A percentile compares a stretch with the other conserved stretches of the same genome.
phyloP scores from a whole-genome alignment of 2,888 invertebrate species.

The Watsonalla binaria region DNA sequence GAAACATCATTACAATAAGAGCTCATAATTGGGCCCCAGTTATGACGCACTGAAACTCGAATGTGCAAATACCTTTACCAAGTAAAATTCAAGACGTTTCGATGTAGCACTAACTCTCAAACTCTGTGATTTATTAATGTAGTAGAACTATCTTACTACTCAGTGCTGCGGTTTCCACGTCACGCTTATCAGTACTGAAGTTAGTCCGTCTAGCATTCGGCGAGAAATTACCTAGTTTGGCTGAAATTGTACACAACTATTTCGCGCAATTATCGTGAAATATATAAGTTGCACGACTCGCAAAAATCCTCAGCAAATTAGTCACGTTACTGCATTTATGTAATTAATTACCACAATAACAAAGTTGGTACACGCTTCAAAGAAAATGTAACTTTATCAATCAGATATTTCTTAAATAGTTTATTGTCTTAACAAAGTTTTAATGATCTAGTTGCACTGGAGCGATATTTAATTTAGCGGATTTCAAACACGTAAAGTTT shows the following conservation, averaged over 20 bases:
- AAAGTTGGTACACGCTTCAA: neutral
- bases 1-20: too few relatives aligned
- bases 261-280: conserved; percentile 15
- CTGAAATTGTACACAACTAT: conserved; percentile 24
- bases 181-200: conserved; percentile 50
- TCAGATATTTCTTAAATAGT: neutral
- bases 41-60: too few relatives aligned
- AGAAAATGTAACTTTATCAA: neutral
- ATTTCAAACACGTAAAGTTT: neutral
- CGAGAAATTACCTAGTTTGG: conserved; percentile 33
- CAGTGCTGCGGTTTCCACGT: conserved; percentile 52
- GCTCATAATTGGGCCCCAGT: too few relatives aligned
- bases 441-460: neutral
- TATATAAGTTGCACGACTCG: conserved; percentile 8
- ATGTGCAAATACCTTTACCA: conserved; percentile 12
- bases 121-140: conserved; percentile 63
- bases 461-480: neutral
- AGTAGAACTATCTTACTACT: conserved; percentile 58
- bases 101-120: conserved; percentile 37
- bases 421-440: neutral
- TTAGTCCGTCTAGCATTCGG: conserved; percentile 32
- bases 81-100: conserved; percentile 18
- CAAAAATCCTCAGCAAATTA: neutral
- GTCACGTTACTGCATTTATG: neutral
- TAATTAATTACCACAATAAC: neutral